Evolutionary conservation across 2,113 vertebrate species (phyloP).

Genomic region (Pterocles burchelli): DNA sequence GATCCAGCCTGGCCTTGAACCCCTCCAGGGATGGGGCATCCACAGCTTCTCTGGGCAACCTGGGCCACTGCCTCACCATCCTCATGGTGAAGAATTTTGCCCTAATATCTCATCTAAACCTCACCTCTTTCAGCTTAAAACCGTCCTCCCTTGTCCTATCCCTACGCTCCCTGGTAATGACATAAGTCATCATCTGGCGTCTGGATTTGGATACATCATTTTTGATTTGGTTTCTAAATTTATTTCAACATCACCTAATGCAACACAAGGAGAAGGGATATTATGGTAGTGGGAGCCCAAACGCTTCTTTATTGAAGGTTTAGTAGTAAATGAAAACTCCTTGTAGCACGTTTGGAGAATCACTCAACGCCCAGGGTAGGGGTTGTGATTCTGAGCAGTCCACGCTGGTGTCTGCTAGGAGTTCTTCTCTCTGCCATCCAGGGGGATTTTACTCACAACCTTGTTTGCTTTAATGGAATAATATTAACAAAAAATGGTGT

Average conservation of each 20-base stretch:
- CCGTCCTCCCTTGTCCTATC: too few relatives aligned
- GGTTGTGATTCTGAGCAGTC: background rate
- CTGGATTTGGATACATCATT: background rate
- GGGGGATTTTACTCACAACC: background rate
- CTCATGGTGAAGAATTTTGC: too few relatives aligned
- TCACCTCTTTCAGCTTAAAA: too few relatives aligned
- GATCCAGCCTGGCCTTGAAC: background rate
- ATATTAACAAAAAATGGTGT: background rate
- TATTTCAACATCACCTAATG: background rate
- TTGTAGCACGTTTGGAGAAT: background rate
- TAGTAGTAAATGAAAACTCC: background rate
- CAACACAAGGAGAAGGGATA: background rate
- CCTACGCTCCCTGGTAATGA: too few relatives aligned
- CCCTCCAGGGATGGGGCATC: background rate
- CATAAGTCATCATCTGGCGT: background rate
- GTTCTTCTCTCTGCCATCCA: background rate
- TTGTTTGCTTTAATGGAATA: background rate
- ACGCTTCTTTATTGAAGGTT: background rate
- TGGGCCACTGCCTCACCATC: too few relatives aligned
- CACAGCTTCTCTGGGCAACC: too few relatives aligned
- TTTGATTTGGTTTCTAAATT: background rate
- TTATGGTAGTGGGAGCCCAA: background rate
- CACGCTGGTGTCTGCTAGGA: background rate
- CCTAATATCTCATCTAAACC: too few relatives aligned
- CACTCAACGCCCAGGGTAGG: background rate